Conservation (phyloP, 2,113 vertebrate species). For the Daubentonia madagascariensis region DNA sequence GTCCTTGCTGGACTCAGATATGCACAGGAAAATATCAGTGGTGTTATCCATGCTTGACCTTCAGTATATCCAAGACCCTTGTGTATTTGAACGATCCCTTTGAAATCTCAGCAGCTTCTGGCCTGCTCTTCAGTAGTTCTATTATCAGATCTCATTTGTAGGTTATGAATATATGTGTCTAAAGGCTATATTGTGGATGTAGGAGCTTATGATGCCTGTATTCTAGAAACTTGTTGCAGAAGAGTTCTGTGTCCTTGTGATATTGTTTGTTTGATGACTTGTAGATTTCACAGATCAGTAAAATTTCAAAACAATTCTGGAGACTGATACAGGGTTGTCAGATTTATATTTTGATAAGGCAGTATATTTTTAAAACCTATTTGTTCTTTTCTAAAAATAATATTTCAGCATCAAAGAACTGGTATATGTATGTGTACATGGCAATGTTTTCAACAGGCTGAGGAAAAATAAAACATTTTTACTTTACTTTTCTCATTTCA, state of each 20-base stretch:
- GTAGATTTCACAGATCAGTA: not conserved
- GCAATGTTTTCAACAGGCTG: not conserved
- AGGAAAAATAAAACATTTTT: not conserved
- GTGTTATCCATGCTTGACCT: not conserved
- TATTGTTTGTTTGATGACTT: not conserved
- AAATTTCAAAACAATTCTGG: constrained; percentile 46
- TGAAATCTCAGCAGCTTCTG: not conserved
- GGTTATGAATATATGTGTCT: not conserved
- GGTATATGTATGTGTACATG: not conserved
- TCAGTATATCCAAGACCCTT: not conserved
- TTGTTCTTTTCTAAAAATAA: not conserved
- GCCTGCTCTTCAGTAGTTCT: not conserved
- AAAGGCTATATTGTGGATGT: not conserved
- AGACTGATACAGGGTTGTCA: not conserved
- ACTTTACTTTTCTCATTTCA: constrained; percentile 42
- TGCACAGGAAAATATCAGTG: not conserved
- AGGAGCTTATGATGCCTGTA: not conserved
- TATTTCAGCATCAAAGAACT: not conserved
- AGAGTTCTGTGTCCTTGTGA: not conserved
- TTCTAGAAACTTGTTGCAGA: constrained; percentile 9
- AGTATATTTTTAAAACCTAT: constrained; percentile 6
- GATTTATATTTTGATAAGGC: constrained; percentile 28
- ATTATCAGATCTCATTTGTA: not conserved
- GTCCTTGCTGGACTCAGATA: not conserved
- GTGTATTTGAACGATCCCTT: constrained; percentile 12